Evolutionary conservation across 2,888 invertebrate species (phyloP).

Genomic region (Nomada ferruginata): DNA sequence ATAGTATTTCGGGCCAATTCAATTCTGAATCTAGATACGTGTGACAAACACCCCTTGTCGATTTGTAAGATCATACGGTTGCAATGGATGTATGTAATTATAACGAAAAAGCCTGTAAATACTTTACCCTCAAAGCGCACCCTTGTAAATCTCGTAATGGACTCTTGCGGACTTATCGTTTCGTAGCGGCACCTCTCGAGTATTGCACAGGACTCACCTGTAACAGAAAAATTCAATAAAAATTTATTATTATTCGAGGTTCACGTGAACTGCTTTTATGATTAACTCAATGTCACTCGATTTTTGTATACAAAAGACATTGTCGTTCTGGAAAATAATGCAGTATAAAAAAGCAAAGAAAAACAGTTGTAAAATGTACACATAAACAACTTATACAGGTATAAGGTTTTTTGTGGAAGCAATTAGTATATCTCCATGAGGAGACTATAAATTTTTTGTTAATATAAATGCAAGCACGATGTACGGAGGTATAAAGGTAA

Average conservation of each 20-base stretch:
- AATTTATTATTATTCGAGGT: slow-evolving; percentile 4
- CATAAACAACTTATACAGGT: too few relatives aligned
- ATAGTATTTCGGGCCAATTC: too few relatives aligned
- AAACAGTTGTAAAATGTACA: too few relatives aligned
- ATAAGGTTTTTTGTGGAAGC: too few relatives aligned
- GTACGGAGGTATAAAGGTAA: too few relatives aligned
- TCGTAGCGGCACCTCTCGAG: slow-evolving; percentile 37
- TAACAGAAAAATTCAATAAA: slow-evolving; percentile 42
- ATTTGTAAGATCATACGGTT: not conserved
- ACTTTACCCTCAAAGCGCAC: slow-evolving; percentile 57
- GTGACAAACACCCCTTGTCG: too few relatives aligned
- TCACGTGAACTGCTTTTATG: not conserved
- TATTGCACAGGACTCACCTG: slow-evolving; percentile 64
- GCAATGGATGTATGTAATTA: not conserved
- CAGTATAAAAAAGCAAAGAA: not conserved
- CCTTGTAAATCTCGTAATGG: slow-evolving; percentile 44
- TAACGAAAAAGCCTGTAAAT: slow-evolving; percentile 36
- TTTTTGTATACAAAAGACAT: too few relatives aligned
- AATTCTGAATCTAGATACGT: too few relatives aligned
- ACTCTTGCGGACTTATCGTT: slow-evolving; percentile 52
- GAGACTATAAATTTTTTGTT: too few relatives aligned
- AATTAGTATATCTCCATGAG: too few relatives aligned
- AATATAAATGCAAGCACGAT: too few relatives aligned
- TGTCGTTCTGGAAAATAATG: not conserved
- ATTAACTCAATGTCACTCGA: not conserved